Evolutionary conservation across 2,888 invertebrate genomes (phyloP), one percentile per base, ranked within the genome.

Genomic region (Platerodrilus igneus): DNA sequence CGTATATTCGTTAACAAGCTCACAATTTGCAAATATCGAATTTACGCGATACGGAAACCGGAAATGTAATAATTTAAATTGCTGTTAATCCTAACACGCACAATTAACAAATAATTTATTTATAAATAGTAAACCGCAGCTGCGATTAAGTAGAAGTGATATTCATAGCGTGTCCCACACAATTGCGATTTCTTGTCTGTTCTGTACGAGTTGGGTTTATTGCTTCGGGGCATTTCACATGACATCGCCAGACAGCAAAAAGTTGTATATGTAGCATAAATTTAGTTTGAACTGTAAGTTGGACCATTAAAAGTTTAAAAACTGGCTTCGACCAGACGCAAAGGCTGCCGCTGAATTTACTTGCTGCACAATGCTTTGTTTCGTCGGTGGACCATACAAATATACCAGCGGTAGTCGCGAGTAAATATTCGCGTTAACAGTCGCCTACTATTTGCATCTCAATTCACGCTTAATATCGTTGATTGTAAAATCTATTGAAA

Each of bases 261-360:
- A 60, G 55, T 58, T 54, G 56, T 54, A 57, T 53, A 56, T 52
- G 54, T 53, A 53, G 55, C 58, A 58, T 59, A 59, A 58, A 58
- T 59, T 59, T 58, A 50, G 55, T 59, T 53, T 53, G 55, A 57
- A 57, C 59, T 55, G 56, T 58, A 58, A 59, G 55, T 60, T 57
- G 63, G 62, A 58, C 62, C 60, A 66, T 63, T 65, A 62, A 64
- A 64, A 58, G 59, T 63, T 64, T 61, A 64, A 65, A 64, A 65
- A 65, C 65, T 65, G 59, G 65, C 64, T 64, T 57, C 53, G 59
- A 52, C 52, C 57, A 58, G 58, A 59, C 58, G 53, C 52, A 58
- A 57, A 56, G 51, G 58, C 44, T 54, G 55, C 55, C 57, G 57
- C 56, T 52, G 53, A 47, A 46, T 50, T 46, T 47, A 44, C 53